Conservation (phyloP, 2,797 vertebrate species). For the Aplochiton taeniatus region DNA sequence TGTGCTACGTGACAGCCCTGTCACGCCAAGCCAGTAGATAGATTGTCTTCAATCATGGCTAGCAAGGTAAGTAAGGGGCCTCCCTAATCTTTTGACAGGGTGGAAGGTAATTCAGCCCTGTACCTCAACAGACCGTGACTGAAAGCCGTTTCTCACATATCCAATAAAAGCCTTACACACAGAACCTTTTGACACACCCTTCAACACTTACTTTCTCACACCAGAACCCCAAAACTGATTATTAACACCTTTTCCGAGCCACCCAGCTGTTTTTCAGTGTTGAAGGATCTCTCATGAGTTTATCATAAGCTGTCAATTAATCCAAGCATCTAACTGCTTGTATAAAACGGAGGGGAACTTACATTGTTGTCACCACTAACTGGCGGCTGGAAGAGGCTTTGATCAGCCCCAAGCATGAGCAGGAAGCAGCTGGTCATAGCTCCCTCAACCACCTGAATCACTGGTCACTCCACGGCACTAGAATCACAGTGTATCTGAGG, state of each 20-base stretch:
- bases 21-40: neutral
- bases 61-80: slow-evolving; percentile 1
- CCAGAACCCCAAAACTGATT: slow-evolving; percentile 9
- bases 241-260: slow-evolving; percentile 23
- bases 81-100: neutral
- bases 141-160: neutral
- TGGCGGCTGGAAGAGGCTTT: slow-evolving; percentile 58
- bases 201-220: slow-evolving; percentile 12
- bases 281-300: slow-evolving; percentile 71
- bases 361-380: slow-evolving; percentile 58
- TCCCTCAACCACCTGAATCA: slow-evolving; percentile 56
- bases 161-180: neutral
- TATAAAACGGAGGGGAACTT: slow-evolving; percentile 58
- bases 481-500: slow-evolving; percentile 45
- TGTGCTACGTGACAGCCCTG: neutral
- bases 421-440: slow-evolving; percentile 62
- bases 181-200: slow-evolving; percentile 4
- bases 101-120: slow-evolving; percentile 7
- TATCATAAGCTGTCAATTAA: slow-evolving; percentile 72
- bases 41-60: slow-evolving; percentile 1
- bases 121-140: slow-evolving; percentile 4
- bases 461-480: slow-evolving; percentile 47
- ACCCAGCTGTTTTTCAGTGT: slow-evolving; percentile 63
- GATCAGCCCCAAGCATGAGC: slow-evolving; percentile 62
- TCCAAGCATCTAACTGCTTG: slow-evolving; percentile 61